phyloP scores from a whole-genome alignment of 2,113 vertebrate genomes.

The Tretioscincus oriximinensis region DNA sequence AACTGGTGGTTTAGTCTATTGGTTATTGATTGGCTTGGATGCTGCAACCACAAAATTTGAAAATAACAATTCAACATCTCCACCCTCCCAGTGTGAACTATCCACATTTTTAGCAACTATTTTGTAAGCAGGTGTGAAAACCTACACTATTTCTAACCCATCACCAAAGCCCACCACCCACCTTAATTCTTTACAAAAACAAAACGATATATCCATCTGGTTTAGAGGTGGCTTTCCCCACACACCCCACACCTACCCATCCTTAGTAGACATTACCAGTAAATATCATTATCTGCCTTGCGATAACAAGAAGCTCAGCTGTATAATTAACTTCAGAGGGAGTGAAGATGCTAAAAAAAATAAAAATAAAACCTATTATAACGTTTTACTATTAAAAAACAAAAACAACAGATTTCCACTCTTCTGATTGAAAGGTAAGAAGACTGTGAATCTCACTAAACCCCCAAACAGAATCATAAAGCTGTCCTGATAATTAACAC shows the following conservation, averaged over 20 bases:
- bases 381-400: constrained; percentile 10
- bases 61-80: neutral
- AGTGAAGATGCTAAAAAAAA: neutral
- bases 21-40: neutral
- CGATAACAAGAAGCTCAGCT: neutral
- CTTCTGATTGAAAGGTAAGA: constrained; percentile 38
- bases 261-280: too few species aligned
- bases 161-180: neutral
- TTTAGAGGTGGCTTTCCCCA: neutral
- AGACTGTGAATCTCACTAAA: constrained; percentile 47
- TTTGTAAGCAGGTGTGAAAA: neutral
- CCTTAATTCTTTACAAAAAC: neutral
- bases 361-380: neutral
- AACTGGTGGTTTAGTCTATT: neutral
- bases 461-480: constrained; percentile 69
- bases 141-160: neutral
- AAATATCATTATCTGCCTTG: neutral
- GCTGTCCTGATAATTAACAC: constrained; percentile 72
- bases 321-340: neutral
- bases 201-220: neutral
- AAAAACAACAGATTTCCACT: neutral
- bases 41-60: neutral
- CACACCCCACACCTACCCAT: neutral
- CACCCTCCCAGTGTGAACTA: neutral
- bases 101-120: neutral